Evolutionary conservation across 2,888 invertebrate species (phyloP).

Genomic region (Lottia gigantea): DNA sequence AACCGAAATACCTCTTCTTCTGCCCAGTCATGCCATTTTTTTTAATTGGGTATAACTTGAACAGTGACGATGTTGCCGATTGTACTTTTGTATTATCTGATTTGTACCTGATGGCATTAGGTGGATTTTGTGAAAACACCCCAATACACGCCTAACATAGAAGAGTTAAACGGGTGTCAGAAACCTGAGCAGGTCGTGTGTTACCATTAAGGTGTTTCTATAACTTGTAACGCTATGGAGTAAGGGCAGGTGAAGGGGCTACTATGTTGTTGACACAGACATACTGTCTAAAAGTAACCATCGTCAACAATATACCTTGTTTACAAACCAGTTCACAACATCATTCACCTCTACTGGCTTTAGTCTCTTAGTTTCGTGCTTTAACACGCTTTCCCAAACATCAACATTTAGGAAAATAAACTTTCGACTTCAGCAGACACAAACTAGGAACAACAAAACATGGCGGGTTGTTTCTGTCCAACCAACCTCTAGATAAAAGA

Average conservation of each 20-base stretch:
- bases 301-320: slow-evolving; percentile 2
- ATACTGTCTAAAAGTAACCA: slow-evolving; percentile 25
- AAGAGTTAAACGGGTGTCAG: slow-evolving; percentile 23
- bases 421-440: background rate
- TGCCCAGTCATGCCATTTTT: background rate
- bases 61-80: slow-evolving; percentile 9
- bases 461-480: background rate
- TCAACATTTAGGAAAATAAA: background rate
- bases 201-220: slow-evolving; percentile 1
- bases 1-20: slow-evolving; percentile 11
- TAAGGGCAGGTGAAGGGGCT: slow-evolving; percentile 15
- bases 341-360: background rate
- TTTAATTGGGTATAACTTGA: slow-evolving; percentile 13
- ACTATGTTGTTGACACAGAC: slow-evolving; percentile 18
- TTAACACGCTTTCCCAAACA: background rate
- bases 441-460: background rate
- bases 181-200: slow-evolving; percentile 20
- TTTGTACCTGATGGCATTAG: slow-evolving; percentile 23
- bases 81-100: slow-evolving; percentile 13
- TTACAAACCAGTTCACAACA: background rate
- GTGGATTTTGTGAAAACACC: slow-evolving; percentile 27
- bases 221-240: slow-evolving; percentile 4
- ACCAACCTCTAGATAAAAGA: too few relatives aligned
- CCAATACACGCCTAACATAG: slow-evolving; percentile 21
- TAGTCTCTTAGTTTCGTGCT: background rate